phyloP scores from a whole-genome alignment of 2,888 invertebrate species.

The Glaucopsyche alexis region DNA sequence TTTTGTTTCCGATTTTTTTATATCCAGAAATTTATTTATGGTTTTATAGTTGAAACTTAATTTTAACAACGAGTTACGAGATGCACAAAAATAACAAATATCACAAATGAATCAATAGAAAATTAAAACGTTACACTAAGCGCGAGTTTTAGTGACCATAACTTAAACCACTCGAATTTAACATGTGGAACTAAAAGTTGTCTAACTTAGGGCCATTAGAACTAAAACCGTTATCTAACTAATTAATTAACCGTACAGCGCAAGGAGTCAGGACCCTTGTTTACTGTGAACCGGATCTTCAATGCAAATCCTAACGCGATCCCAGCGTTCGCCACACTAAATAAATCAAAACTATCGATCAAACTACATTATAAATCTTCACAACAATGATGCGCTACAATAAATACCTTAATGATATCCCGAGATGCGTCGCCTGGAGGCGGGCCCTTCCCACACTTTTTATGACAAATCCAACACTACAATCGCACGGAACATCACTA shows the following conservation, averaged over 20 bases:
- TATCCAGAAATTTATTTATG: not conserved
- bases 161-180: not conserved
- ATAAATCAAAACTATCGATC: constrained; percentile 63
- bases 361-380: constrained; percentile 73
- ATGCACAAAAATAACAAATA: not conserved
- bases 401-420: constrained; percentile 81
- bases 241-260: constrained; percentile 68
- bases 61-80: not conserved
- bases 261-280: constrained; percentile 50
- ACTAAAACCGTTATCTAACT: constrained; percentile 59
- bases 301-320: constrained; percentile 70
- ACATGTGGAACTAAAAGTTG: not conserved
- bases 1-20: not conserved
- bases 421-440: constrained; percentile 73
- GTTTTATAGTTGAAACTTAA: not conserved
- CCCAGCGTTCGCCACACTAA: constrained; percentile 50
- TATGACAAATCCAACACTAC: constrained; percentile 71
- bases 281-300: constrained; percentile 66
- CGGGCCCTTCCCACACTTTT: constrained; percentile 70
- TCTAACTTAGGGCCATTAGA: not conserved
- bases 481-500: constrained; percentile 71
- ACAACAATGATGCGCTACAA: constrained; percentile 77
- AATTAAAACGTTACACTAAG: not conserved
- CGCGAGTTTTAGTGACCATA: not conserved
- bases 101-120: not conserved